A percentile compares a stretch with the other conserved stretches of the same genome.
Evolutionary conservation across 2,113 vertebrate genomes (phyloP).

Genomic region (Tiliqua scincoides): DNA sequence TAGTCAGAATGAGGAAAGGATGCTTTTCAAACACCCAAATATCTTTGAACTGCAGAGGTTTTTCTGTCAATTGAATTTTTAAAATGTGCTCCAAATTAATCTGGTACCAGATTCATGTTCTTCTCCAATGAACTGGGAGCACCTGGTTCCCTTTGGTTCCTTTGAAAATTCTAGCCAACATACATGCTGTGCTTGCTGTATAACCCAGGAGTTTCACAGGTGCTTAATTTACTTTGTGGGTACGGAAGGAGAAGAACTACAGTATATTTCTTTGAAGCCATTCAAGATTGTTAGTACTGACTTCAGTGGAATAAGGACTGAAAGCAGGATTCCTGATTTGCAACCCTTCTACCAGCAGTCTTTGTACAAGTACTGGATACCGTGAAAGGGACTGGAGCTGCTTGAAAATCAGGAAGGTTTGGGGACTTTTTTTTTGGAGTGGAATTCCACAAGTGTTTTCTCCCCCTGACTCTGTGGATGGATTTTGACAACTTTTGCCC

Average conservation of each 20-base stretch:
- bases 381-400: background rate
- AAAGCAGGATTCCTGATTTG: background rate
- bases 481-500: background rate
- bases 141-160: background rate
- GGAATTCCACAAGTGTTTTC: background rate
- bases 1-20: background rate
- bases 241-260: background rate
- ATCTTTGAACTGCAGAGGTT: background rate
- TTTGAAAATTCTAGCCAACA: background rate
- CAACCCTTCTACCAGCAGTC: background rate
- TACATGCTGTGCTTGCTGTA: background rate
- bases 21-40: background rate
- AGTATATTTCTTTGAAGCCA: background rate
- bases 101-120: background rate
- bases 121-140: background rate
- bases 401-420: background rate
- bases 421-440: background rate
- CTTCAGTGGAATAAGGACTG: background rate
- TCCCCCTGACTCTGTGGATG: background rate
- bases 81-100: background rate
- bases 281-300: background rate
- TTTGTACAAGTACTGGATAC: background rate
- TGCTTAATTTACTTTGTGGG: background rate
- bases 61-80: background rate
- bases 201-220: background rate